These are phyloP conservation scores for Anolis sagrei DNA, from an alignment of 2,113 vertebrate genomes.

Conservation along the genomic window DNA sequence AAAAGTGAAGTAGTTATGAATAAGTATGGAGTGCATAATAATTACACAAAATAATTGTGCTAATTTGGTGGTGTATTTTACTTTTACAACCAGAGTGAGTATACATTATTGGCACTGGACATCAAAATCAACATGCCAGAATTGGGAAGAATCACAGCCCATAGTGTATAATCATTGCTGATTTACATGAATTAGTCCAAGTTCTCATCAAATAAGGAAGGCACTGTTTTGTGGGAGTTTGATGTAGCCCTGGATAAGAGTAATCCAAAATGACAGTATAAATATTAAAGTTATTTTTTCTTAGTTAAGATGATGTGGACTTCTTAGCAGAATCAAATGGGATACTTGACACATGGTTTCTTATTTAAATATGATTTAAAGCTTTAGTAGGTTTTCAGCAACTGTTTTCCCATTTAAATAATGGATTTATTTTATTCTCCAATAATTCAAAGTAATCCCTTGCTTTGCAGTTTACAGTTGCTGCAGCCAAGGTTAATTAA, in stretches of 20 bases:
- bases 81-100: too few relatives aligned
- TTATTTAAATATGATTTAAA: constrained; percentile 66
- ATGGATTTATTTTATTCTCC: constrained; percentile 71
- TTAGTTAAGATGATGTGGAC: constrained; percentile 42
- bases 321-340: constrained; percentile 61
- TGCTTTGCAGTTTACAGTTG: constrained; percentile 66
- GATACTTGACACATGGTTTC: constrained; percentile 55
- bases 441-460: constrained; percentile 69
- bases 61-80: too few relatives aligned
- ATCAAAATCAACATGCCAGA: too few relatives aligned
- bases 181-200: not conserved
- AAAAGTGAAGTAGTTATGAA: too few relatives aligned
- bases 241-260: not conserved
- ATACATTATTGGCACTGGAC: too few relatives aligned
- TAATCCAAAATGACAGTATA: not conserved
- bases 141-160: too few relatives aligned
- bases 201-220: not conserved
- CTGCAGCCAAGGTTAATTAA: constrained; percentile 77
- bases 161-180: too few relatives aligned
- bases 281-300: constrained; percentile 34
- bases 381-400: constrained; percentile 61
- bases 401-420: constrained; percentile 62
- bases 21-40: too few relatives aligned
- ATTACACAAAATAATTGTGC: too few relatives aligned
- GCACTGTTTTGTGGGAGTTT: not conserved